A percentile compares a stretch with the other conserved stretches of the same genome.
These are phyloP conservation scores for Oncorhynchus tshawytscha DNA, from an alignment of 2,113 vertebrate species.

Conservation along the genomic window DNA sequence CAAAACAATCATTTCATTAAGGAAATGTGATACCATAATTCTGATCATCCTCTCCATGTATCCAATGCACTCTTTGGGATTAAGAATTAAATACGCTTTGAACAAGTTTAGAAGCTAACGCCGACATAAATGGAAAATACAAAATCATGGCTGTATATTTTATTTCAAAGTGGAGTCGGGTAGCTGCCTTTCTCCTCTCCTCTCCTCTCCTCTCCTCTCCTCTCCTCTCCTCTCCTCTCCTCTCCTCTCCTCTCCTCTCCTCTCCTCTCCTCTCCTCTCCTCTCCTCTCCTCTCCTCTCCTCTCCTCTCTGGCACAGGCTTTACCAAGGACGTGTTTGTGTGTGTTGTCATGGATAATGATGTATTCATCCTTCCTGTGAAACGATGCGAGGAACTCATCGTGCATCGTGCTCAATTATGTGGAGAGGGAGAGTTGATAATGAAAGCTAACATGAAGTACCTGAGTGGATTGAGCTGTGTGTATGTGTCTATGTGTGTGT, in stretches of 20 bases:
- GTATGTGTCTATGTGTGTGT: conserved; percentile 18
- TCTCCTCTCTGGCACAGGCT: neutral
- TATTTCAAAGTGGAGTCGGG: conserved; percentile 25
- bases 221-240: too few relatives aligned
- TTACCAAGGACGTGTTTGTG: conserved; percentile 59
- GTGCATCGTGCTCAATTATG: conserved; percentile 60
- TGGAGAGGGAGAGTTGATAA: conserved; percentile 65
- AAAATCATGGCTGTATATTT: conserved; percentile 43
- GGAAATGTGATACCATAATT: conserved; percentile 59
- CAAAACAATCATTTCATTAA: conserved; percentile 73
- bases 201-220: too few relatives aligned
- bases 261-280: too few relatives aligned
- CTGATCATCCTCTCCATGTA: conserved; percentile 57
- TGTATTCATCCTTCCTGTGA: conserved; percentile 53
- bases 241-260: too few relatives aligned
- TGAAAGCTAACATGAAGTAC: conserved; percentile 64
- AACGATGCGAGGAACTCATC: conserved; percentile 23
- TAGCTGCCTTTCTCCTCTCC: too few relatives aligned
- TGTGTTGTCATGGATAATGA: conserved; percentile 51
- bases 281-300: too few relatives aligned
- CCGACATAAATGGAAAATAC: conserved; percentile 20
- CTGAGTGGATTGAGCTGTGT: conserved; percentile 59
- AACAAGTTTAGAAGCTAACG: conserved; percentile 45
- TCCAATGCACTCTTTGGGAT: conserved; percentile 54
- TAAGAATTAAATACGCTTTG: conserved; percentile 65